These are phyloP conservation scores for Delphinapterus leucas DNA, from an alignment of 2,113 vertebrate genomes.

Conservation along the genomic window DNA sequence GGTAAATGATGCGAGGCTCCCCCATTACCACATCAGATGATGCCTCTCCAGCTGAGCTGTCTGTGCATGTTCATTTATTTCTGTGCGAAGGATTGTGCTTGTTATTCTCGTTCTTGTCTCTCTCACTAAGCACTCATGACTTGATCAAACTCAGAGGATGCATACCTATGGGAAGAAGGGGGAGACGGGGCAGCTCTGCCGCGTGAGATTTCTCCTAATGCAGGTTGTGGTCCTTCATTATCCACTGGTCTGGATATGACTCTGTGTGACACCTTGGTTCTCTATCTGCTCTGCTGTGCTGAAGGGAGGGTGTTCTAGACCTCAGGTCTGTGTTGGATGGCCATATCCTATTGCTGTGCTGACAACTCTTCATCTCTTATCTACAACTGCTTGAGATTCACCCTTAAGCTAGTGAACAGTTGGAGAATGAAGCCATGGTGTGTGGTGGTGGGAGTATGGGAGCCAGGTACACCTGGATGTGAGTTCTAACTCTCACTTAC, in stretches of 20 bases:
- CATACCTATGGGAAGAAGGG: neutral
- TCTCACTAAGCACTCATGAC: neutral
- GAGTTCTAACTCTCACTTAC: neutral
- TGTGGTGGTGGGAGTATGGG: neutral
- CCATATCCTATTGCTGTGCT: neutral
- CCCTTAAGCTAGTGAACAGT: neutral
- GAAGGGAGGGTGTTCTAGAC: neutral
- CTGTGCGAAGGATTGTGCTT: neutral
- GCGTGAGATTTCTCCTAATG: neutral
- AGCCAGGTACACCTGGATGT: neutral
- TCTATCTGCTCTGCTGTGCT: neutral
- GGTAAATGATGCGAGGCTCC: neutral
- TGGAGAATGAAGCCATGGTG: neutral
- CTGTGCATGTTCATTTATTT: conserved; percentile 1
- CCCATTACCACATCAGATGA: neutral
- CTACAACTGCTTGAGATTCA: neutral
- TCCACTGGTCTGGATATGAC: too few species aligned
- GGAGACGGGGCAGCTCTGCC: neutral
- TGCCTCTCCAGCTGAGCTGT: neutral
- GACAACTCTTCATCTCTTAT: conserved; percentile 6
- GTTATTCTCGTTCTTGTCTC: neutral
- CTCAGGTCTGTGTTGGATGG: neutral
- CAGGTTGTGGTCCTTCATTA: neutral
- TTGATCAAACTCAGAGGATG: neutral
- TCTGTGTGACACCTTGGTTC: too few species aligned